Evolutionary conservation across 2,797 vertebrate species (phyloP).

Genomic region (Arrhamphus sclerolepis): DNA sequence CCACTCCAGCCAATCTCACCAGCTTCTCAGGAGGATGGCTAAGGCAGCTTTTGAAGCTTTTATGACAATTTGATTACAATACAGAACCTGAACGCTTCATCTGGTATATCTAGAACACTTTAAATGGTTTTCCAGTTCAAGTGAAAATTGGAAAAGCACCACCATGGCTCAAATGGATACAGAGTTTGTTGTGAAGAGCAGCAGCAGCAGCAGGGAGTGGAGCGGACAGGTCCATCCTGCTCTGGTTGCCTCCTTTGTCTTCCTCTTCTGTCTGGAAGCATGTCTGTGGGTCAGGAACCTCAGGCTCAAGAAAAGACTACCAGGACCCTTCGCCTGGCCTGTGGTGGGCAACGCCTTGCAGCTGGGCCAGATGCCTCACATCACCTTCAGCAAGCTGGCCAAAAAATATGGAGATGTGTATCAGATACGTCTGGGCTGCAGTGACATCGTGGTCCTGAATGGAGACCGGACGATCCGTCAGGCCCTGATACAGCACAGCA

Average conservation of each 20-base stretch:
- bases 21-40: constrained; percentile 21
- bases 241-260: constrained; percentile 78
- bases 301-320: constrained; percentile 72
- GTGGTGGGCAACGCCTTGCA: constrained; percentile 88
- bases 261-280: constrained; percentile 81
- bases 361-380: constrained; percentile 87
- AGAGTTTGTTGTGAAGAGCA: constrained; percentile 66
- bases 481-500: constrained; percentile 82
- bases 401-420: constrained; percentile 86
- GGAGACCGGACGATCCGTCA: constrained; percentile 77
- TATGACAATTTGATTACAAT: constrained; percentile 9
- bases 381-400: constrained; percentile 80
- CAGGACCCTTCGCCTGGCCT: constrained; percentile 87
- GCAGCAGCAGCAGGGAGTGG: constrained; percentile 78
- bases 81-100: constrained; percentile 4
- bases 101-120: constrained; percentile 14
- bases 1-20: constrained; percentile 28
- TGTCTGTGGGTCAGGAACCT: constrained; percentile 75
- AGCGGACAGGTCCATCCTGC: constrained; percentile 81
- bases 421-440: constrained; percentile 84
- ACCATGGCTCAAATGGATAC: constrained; percentile 67
- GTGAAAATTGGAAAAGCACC: constrained; percentile 6
- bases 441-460: constrained; percentile 84
- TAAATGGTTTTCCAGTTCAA: constrained; percentile 9
- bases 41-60: constrained; percentile 9